phyloP scores from a whole-genome alignment of 2,797 vertebrate species.

The Pipistrellus kuhlii region DNA sequence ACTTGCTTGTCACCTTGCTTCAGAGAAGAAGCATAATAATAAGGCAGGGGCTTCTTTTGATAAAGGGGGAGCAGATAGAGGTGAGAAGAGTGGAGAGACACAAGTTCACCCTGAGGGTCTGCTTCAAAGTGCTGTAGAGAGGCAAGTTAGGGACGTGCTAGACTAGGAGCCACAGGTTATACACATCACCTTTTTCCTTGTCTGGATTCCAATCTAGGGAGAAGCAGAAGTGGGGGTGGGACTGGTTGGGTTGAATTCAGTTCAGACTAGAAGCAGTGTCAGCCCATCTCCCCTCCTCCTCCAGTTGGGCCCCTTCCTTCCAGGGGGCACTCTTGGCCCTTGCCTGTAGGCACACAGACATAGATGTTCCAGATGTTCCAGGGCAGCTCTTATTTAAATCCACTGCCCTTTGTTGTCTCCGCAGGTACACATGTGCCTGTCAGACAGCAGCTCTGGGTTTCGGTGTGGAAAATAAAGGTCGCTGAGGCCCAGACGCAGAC shows the following conservation, averaged over 20 bases:
- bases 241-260: background rate
- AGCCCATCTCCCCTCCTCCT: background rate
- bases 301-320: background rate
- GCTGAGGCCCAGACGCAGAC: background rate
- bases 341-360: background rate
- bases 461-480: conserved; percentile 50
- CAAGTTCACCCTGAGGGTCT: background rate
- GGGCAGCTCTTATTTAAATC: background rate
- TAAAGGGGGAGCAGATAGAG: background rate
- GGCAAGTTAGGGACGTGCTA: background rate
- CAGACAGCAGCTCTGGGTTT: background rate
- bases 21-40: background rate
- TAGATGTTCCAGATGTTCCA: background rate
- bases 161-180: background rate
- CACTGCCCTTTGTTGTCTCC: conserved; percentile 44
- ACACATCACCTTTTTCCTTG: background rate
- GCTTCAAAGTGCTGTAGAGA: background rate
- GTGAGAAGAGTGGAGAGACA: background rate
- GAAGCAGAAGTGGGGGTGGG: background rate
- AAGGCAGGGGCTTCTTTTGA: background rate
- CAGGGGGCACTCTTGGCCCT: background rate
- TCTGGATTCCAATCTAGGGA: background rate
- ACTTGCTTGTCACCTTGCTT: background rate
- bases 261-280: background rate
- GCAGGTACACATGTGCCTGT: background rate